Base-by-base conservation (phyloP, 2,797 vertebrate genomes). In the Thaleichthys pacificus region DNA sequence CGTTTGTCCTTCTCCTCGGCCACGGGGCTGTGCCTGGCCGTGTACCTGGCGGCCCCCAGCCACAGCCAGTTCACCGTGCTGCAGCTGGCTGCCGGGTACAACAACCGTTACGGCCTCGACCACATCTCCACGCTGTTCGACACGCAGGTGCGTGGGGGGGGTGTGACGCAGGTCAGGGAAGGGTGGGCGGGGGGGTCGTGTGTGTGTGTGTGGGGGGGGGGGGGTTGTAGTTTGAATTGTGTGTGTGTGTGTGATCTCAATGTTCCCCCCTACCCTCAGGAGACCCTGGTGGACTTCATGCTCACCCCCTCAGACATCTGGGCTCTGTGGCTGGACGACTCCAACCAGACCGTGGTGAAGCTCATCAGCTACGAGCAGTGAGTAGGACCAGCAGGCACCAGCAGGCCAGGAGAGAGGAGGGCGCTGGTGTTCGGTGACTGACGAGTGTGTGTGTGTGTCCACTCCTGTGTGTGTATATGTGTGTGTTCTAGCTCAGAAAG, bases 311-410 rank as follows among this genome's bases (percentile, higher is more conserved):
- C 95, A 0, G 97, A 98, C 66, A 90, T 99, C 76, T 99, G 97
- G 97, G 97, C 89, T 0, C 87, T 98, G 58, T 98, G 96, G 97
- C 89, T 97, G 58, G 96, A 96, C 0, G 95, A 96, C 30, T 92
- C 96, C 73, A 96, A 94, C 82, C 88, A 94, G 67, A 95, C 95
- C 0, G 81, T 95, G 26, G 93, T 97, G 82, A 98, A 96, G 82
- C 96, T 95, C 87, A 96, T 96, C 90, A 97, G 95, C 87, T 99
- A 96, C 73, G 96, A 98, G 76, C 95, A 97, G 97, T 99, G 82
- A 89, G 96, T 85, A 19, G 19, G 62, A 63, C 2, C 49, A 3
- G 0, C 49, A 51, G 26, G 21, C 5, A 5, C 3, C 19, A n/a
- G n/a, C 22, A 14, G 9, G 7, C 5, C n/a, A 61, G 15, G 22